Evolutionary conservation across 2,113 vertebrate genomes (phyloP).

Genomic region (Cephalopterus ornatus): DNA sequence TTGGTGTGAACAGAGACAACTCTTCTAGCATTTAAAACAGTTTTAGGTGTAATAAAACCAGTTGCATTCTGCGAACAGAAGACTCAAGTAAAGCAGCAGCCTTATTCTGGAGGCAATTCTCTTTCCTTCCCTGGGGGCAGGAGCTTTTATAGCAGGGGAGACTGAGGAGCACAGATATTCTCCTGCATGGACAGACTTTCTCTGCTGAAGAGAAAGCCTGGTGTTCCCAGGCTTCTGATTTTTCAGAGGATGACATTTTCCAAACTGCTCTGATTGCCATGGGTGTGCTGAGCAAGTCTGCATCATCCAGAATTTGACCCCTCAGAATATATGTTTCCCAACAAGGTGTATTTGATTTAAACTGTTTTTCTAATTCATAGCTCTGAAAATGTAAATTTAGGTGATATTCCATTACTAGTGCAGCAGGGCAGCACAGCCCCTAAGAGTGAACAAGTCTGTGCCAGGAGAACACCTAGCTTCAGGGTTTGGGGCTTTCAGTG

Average conservation of each 20-base stretch:
- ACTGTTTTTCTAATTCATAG: background rate
- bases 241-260: background rate
- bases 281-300: background rate
- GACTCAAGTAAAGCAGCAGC: background rate
- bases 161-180: background rate
- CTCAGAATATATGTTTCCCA: background rate
- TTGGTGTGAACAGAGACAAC: background rate
- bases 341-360: background rate
- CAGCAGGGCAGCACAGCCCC: background rate
- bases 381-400: background rate
- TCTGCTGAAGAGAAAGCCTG: background rate
- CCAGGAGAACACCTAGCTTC: background rate
- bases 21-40: background rate
- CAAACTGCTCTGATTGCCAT: background rate
- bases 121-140: background rate
- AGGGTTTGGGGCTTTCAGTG: background rate
- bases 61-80: background rate
- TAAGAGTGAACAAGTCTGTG: background rate
- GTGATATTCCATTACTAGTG: background rate
- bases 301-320: background rate
- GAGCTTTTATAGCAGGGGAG: conserved; percentile 12
- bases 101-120: background rate
- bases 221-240: background rate
- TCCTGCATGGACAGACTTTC: background rate
- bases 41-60: background rate